These are phyloP conservation scores for Papilio demoleus DNA, from an alignment of 2,888 invertebrate species.

Conservation along the genomic window DNA sequence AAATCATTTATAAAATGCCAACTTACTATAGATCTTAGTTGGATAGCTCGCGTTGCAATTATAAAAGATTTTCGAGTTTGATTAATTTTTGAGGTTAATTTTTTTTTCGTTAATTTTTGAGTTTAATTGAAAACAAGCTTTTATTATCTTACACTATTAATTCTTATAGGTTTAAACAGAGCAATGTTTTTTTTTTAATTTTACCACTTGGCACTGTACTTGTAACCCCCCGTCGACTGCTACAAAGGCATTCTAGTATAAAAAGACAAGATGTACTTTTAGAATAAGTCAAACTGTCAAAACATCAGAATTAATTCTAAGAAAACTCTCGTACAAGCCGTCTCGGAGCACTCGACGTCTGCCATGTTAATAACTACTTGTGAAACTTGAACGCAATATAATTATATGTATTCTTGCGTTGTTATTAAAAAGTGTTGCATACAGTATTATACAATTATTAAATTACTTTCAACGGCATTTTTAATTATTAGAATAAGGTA, in stretches of 20 bases:
- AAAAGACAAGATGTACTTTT: conserved; percentile 45
- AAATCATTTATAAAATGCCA: background rate
- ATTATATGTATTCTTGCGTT: conserved; percentile 49
- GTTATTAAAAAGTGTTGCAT: conserved; percentile 37
- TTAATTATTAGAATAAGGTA: background rate
- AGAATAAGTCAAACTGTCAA: conserved; percentile 53
- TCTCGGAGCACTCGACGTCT: conserved; percentile 52
- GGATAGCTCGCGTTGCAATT: background rate
- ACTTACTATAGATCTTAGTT: background rate
- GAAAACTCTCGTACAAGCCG: conserved; percentile 53
- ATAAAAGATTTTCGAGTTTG: background rate
- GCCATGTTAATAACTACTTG: conserved; percentile 56
- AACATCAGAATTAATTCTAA: conserved; percentile 57
- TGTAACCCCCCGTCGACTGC: background rate
- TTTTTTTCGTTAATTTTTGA: too few species aligned
- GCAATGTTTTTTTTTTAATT: too few species aligned
- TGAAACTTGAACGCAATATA: conserved; percentile 48
- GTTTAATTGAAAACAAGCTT: too few species aligned
- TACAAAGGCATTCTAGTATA: conserved; percentile 33
- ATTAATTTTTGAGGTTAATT: too few species aligned
- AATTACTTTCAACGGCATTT: conserved; percentile 12
- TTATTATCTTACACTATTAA: too few species aligned
- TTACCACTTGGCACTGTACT: conserved; percentile 19
- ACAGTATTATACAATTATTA: background rate
- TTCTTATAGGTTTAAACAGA: too few species aligned